A percentile compares a stretch with the other conserved stretches of the same genome.
These are phyloP conservation scores for Callipepla squamata DNA, from an alignment of 2,113 vertebrate species.

Conservation along the genomic window DNA sequence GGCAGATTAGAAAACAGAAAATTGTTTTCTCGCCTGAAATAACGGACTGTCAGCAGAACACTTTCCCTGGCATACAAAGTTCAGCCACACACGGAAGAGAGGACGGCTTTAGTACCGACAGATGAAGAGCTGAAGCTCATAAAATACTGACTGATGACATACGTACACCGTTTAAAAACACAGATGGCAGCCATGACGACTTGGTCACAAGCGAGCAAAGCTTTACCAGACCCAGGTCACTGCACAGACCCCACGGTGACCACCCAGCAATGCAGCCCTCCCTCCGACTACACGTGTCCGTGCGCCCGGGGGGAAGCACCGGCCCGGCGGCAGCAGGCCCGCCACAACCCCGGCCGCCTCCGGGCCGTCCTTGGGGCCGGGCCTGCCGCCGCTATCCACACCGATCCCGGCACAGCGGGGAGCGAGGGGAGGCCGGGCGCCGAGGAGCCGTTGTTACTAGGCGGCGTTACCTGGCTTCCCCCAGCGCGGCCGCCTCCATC, in stretches of 20 bases:
- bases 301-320: background rate
- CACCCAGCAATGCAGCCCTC: background rate
- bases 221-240: background rate
- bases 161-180: background rate
- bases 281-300: background rate
- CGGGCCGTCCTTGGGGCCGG: too few species aligned
- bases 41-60: background rate
- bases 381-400: background rate
- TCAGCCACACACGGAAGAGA: background rate
- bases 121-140: background rate
- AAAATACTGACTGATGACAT: background rate
- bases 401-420: too few species aligned
- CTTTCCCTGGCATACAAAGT: background rate
- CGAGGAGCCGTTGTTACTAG: background rate
- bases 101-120: background rate
- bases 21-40: background rate
- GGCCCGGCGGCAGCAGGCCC: background rate
- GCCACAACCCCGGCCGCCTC: rapidly evolving
- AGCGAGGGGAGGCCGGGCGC: background rate
- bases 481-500: conserved; percentile 10
- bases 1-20: background rate
- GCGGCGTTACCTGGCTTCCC: conserved; percentile 28
- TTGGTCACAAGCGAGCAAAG: background rate
- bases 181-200: background rate
- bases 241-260: too few species aligned